Evolutionary conservation across 2,797 vertebrate species (phyloP).

Genomic region (Rousettus madagascariensis): DNA sequence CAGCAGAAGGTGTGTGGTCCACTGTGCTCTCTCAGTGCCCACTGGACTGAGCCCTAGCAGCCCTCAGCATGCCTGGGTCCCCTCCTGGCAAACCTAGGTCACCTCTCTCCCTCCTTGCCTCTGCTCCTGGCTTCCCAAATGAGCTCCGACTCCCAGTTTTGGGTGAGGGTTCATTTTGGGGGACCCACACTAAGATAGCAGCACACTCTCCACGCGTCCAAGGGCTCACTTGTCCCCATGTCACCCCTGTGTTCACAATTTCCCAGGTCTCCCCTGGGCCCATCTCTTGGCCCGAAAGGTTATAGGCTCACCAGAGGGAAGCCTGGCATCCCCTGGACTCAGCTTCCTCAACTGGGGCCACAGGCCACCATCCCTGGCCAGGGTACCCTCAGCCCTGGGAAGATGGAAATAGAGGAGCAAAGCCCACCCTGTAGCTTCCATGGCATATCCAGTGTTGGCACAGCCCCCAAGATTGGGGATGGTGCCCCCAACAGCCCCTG

Average conservation of each 20-base stretch:
- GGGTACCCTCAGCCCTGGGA: too few species aligned
- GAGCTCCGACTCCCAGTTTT: neutral
- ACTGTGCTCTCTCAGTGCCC: neutral
- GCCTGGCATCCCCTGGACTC: neutral
- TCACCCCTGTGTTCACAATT: neutral
- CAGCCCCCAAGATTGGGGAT: neutral
- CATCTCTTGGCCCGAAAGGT: neutral
- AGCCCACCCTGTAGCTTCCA: neutral
- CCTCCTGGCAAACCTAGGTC: neutral
- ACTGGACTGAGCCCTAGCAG: too few species aligned
- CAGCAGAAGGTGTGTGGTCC: too few species aligned
- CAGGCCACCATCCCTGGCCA: neutral
- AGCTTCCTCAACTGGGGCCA: neutral
- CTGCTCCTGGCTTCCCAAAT: neutral
- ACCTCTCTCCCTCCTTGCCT: too few species aligned
- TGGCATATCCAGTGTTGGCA: rapidly evolving
- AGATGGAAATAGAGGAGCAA: neutral
- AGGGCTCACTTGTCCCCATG: neutral
- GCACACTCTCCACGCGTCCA: rapidly evolving
- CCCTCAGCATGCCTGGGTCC: neutral
- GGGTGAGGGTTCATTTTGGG: neutral
- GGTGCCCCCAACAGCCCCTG: neutral
- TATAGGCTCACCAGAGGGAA: neutral
- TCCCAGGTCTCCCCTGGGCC: neutral
- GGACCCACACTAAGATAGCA: too few species aligned